Conservation (phyloP, 2,113 vertebrate species). For the Osmerus eperlanus region DNA sequence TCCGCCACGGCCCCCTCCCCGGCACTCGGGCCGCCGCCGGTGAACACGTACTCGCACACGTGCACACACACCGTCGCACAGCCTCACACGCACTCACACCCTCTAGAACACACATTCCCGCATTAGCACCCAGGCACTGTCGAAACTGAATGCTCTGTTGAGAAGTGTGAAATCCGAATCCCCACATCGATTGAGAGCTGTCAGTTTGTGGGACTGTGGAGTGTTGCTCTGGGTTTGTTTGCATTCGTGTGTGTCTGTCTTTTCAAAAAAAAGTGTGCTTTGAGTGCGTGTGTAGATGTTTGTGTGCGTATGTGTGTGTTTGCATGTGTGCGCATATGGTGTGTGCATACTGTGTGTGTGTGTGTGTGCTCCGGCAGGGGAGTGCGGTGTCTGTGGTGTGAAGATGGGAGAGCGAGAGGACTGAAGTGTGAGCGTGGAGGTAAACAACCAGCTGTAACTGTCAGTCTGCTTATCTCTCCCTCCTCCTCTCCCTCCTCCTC, state of each 20-base stretch:
- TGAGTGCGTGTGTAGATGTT: constrained; percentile 21
- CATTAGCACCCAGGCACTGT: neutral
- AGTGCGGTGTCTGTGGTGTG: constrained; percentile 41
- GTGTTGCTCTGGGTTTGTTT: constrained; percentile 22
- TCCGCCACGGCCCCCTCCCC: neutral
- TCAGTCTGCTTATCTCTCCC: constrained; percentile 47
- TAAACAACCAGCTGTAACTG: constrained; percentile 64
- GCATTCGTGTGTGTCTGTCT: constrained; percentile 23
- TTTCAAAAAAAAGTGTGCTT: neutral
- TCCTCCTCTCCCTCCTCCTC: constrained; percentile 31
- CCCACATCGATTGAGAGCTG: neutral
- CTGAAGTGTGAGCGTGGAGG: constrained; percentile 20
- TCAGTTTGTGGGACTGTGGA: constrained; percentile 15
- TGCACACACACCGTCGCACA: too few relatives aligned
- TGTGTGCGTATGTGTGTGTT: constrained; percentile 14
- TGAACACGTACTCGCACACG: too few relatives aligned
- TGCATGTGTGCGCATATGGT: constrained; percentile 6
- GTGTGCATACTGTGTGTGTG: constrained; percentile 16
- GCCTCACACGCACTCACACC: neutral
- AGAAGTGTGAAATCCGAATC: neutral
- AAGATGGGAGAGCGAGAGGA: constrained; percentile 37
- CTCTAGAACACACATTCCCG: neutral
- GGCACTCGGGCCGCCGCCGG: too few relatives aligned
- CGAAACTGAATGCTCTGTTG: neutral
- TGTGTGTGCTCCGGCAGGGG: constrained; percentile 39